Evolutionary conservation across 2,113 vertebrate species (phyloP).

Genomic region (Sphyrna mokarran): DNA sequence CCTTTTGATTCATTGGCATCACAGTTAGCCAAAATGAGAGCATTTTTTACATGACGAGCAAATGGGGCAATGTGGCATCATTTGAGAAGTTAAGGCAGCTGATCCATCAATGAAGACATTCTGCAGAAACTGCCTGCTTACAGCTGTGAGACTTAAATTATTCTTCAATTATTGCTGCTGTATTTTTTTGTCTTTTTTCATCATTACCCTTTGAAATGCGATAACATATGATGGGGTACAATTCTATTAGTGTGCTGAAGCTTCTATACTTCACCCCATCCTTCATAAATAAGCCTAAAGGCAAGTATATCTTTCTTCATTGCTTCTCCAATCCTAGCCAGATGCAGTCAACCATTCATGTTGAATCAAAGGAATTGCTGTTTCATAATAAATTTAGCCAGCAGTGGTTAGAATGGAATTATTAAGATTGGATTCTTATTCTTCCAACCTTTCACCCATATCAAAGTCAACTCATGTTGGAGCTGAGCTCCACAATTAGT

Average conservation of each 20-base stretch:
- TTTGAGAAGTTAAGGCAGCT: background rate
- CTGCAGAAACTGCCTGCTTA: no score
- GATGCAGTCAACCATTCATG: background rate
- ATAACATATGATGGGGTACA: no score
- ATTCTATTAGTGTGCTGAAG: no score
- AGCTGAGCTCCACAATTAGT: no score
- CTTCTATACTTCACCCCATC: no score
- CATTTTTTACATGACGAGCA: background rate
- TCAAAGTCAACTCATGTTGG: background rate
- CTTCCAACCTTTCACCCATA: background rate
- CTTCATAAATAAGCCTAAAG: background rate
- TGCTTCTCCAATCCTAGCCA: background rate
- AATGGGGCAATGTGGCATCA: background rate
- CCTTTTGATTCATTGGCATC: background rate
- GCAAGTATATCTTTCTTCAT: background rate
- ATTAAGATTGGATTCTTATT: background rate
- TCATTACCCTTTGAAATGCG: no score
- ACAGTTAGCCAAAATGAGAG: background rate
- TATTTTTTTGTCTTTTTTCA: no score
- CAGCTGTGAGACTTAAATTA: no score
- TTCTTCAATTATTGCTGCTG: no score
- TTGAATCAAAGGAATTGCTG: background rate
- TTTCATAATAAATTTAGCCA: background rate
- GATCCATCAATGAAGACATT: no score
- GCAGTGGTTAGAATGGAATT: background rate